Evolutionary conservation across 2,797 vertebrate species (phyloP).

Genomic region (Botia kubotai): DNA sequence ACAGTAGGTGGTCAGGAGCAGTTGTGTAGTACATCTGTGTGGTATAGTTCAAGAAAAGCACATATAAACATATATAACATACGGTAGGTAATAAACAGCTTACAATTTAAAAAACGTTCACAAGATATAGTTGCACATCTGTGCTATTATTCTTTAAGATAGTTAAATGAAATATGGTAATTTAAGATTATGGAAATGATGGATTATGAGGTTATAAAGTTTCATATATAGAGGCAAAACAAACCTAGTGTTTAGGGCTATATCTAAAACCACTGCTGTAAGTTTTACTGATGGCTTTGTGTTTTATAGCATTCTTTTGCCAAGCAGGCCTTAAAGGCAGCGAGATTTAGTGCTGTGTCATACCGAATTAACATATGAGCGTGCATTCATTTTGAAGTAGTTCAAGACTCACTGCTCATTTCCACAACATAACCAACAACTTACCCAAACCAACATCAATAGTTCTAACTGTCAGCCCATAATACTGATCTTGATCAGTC

Average conservation of each 20-base stretch:
- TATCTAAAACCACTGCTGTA: conserved; percentile 4
- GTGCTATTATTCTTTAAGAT: too few relatives aligned
- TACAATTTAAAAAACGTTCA: too few relatives aligned
- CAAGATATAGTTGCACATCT: too few relatives aligned
- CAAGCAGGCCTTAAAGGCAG: conserved; percentile 64
- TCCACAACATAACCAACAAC: not conserved
- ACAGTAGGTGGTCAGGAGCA: too few relatives aligned
- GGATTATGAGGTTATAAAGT: not conserved
- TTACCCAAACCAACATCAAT: not conserved
- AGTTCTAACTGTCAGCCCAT: not conserved
- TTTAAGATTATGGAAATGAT: not conserved
- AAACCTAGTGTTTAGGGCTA: not conserved
- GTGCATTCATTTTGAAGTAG: conserved; percentile 4
- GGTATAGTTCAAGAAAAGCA: too few relatives aligned
- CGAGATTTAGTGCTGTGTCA: conserved; percentile 65
- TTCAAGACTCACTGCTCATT: conserved; percentile 21
- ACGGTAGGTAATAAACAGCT: too few relatives aligned
- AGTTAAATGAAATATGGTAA: not conserved
- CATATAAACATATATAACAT: too few relatives aligned
- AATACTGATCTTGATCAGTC: not conserved
- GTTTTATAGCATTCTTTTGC: conserved; percentile 28
- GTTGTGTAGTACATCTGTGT: too few relatives aligned
- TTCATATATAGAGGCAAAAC: not conserved
- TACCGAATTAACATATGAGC: conserved; percentile 52
- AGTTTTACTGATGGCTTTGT: conserved; percentile 36